Percentiles rank a stretch among this genome's conserved stretches.
Evolutionary conservation across 2,888 invertebrate species (phyloP).

Genomic region (Cancer borealis): DNA sequence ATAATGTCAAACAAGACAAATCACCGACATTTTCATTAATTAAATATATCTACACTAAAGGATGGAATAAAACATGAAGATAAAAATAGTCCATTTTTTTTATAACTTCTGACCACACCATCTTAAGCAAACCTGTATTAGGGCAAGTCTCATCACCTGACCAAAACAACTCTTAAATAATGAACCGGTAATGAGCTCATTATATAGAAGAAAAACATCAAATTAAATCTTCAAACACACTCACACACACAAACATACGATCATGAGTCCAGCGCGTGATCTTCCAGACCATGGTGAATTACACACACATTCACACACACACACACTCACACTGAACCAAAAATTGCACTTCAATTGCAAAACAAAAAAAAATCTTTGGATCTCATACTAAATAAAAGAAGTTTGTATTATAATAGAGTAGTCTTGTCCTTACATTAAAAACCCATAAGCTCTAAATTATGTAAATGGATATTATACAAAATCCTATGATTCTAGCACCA

Average conservation of each 20-base stretch:
- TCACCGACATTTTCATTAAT: too few species aligned
- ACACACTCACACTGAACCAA: not conserved
- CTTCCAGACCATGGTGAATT: too few species aligned
- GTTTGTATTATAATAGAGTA: not conserved
- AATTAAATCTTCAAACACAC: not conserved
- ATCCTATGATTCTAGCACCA: too few species aligned
- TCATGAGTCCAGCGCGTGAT: not conserved
- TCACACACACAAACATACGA: conserved; percentile 42
- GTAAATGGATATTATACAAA: too few species aligned
- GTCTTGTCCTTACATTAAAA: too few species aligned
- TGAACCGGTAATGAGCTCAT: not conserved
- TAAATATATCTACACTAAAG: not conserved
- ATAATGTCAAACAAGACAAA: too few species aligned
- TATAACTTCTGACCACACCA: not conserved
- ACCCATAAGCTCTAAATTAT: too few species aligned
- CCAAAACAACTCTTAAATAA: not conserved
- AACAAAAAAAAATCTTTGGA: conserved; percentile 34
- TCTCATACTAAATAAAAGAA: not conserved
- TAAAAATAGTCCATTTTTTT: not conserved
- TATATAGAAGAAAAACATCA: not conserved
- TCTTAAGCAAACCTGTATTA: not conserved
- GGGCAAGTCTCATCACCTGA: not conserved
- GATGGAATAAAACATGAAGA: not conserved
- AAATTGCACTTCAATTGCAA: conserved; percentile 8
- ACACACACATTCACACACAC: conserved; percentile 4